These are phyloP conservation scores for Aphaenogaster floridana DNA, from an alignment of 1,140 invertebrate genomes.

Conservation along the genomic window DNA sequence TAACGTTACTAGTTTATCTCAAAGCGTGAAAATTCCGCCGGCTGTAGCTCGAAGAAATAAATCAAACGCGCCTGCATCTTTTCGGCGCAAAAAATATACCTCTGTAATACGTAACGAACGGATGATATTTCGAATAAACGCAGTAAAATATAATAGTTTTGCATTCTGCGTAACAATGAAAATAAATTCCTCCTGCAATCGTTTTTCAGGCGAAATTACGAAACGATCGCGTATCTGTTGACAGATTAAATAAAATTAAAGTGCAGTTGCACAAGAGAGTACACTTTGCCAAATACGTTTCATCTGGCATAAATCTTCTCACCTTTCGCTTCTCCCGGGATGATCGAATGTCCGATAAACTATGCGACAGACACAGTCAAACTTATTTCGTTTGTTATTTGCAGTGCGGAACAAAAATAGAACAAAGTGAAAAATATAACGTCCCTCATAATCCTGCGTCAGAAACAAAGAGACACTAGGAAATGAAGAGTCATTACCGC, in stretches of 20 bases:
- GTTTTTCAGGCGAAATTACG: background rate
- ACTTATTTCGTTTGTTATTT: slow-evolving; percentile 11
- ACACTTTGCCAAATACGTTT: background rate
- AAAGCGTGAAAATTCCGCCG: slow-evolving; percentile 52
- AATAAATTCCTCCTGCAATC: background rate
- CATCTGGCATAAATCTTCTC: slow-evolving; percentile 17
- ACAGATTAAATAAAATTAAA: slow-evolving; percentile 29
- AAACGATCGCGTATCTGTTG: background rate
- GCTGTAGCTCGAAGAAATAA: slow-evolving; percentile 25
- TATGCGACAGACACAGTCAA: background rate
- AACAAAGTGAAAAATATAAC: slow-evolving; percentile 14
- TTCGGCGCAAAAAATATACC: background rate
- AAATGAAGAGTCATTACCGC: slow-evolving; percentile 16
- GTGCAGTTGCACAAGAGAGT: background rate
- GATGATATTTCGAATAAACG: background rate
- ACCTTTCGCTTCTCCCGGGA: background rate
- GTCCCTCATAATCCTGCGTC: background rate
- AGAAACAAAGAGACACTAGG: background rate
- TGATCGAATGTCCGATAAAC: slow-evolving; percentile 3
- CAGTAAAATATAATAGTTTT: slow-evolving; percentile 6
- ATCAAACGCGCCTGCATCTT: slow-evolving; percentile 55
- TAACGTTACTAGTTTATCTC: slow-evolving; percentile 57
- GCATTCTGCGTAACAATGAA: background rate
- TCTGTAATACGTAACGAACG: slow-evolving; percentile 31
- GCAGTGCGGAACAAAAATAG: background rate